Evolutionary conservation across 1,140 invertebrate genomes (phyloP).

Genomic region (Arctopsyche grandis): DNA sequence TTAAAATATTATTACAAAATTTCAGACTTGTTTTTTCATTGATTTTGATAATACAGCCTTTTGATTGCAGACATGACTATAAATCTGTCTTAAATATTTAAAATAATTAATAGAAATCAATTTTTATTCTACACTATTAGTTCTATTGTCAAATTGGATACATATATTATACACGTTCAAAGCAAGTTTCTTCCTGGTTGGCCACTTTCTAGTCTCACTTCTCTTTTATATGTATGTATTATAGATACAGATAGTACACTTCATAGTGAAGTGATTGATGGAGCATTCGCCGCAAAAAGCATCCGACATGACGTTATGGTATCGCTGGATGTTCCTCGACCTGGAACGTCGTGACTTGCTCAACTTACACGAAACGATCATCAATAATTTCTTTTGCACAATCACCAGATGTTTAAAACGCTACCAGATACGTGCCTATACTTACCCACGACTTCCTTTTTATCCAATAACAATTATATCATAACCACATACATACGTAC

Average conservation of each 20-base stretch:
- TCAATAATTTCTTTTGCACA: slow-evolving; percentile 28
- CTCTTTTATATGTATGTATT: too few relatives aligned
- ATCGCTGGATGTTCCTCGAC: slow-evolving; percentile 23
- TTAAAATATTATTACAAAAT: too few relatives aligned
- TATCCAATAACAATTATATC: too few relatives aligned
- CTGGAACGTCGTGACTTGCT: slow-evolving; percentile 25
- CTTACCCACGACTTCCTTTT: background rate
- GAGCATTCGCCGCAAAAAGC: background rate
- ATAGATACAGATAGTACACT: background rate
- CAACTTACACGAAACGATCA: slow-evolving; percentile 13
- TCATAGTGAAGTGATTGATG: slow-evolving; percentile 7
- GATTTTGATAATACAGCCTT: too few relatives aligned
- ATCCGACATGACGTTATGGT: slow-evolving; percentile 19
- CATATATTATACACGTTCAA: background rate
- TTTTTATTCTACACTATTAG: background rate
- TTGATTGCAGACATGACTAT: too few relatives aligned
- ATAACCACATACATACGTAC: too few relatives aligned
- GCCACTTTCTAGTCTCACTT: slow-evolving; percentile 13
- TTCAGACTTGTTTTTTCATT: too few relatives aligned
- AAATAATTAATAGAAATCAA: background rate
- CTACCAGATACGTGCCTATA: background rate
- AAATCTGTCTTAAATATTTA: background rate
- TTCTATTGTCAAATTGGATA: background rate
- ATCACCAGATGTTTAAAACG: slow-evolving; percentile 5
- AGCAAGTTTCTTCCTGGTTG: slow-evolving; percentile 9